phyloP scores from a whole-genome alignment of 2,797 vertebrate species.

The Macroramphosus scolopax region DNA sequence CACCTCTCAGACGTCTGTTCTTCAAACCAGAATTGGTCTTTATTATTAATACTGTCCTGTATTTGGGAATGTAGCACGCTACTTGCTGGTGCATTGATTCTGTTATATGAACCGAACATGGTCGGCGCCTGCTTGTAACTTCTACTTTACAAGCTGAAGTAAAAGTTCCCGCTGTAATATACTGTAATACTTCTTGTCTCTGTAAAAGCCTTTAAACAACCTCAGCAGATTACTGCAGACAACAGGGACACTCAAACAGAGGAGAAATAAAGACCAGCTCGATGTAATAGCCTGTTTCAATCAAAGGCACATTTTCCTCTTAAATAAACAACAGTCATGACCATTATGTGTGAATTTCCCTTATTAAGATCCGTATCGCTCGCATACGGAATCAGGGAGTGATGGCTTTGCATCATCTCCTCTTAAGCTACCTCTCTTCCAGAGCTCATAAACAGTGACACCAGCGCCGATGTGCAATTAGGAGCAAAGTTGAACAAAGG shows the following conservation, averaged over 20 bases:
- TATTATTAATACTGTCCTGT: no score
- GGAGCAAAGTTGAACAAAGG: slow-evolving; percentile 43
- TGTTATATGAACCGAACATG: no score
- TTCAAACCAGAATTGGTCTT: no score
- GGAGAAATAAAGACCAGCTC: no score
- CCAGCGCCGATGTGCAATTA: slow-evolving; percentile 30
- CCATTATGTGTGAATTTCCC: neutral
- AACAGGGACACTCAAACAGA: neutral
- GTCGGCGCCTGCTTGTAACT: no score
- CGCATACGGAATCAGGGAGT: slow-evolving; percentile 12
- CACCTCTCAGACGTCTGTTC: no score
- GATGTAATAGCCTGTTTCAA: slow-evolving; percentile 1
- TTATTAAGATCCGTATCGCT: slow-evolving; percentile 16
- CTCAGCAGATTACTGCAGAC: neutral
- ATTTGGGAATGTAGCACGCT: no score
- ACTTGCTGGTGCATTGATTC: no score
- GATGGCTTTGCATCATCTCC: slow-evolving; percentile 19
- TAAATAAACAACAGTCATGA: slow-evolving; percentile 15
- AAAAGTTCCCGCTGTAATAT: no score
- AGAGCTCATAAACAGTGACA: slow-evolving; percentile 36
- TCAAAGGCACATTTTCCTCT: slow-evolving; percentile 2
- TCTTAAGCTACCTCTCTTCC: slow-evolving; percentile 29
- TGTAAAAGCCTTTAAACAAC: no score
- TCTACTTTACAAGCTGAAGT: no score
- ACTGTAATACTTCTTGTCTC: no score